Percentiles rank a stretch among this genome's conserved stretches.
Evolutionary conservation across 2,888 invertebrate species (phyloP).

Genomic region (Luperina testacea): DNA sequence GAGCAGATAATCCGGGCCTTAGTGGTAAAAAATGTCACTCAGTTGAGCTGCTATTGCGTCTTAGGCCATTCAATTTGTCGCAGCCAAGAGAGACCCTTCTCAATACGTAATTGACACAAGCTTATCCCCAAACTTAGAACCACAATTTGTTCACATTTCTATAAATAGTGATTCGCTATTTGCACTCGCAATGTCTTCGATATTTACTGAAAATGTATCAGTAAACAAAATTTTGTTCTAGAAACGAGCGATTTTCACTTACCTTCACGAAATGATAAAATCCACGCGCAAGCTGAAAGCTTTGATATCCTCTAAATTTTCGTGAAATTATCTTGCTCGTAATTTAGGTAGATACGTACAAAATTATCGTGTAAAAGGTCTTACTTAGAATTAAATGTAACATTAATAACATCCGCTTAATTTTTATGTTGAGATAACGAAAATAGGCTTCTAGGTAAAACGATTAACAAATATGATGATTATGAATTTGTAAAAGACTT

Average conservation of each 20-base stretch:
- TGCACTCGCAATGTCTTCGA: slow-evolving; percentile 64
- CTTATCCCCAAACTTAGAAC: slow-evolving; percentile 85
- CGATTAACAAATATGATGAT: background rate
- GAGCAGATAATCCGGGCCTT: slow-evolving; percentile 78
- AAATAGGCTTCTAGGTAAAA: slow-evolving; percentile 7
- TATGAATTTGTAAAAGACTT: background rate
- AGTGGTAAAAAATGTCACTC: slow-evolving; percentile 86
- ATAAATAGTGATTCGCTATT: slow-evolving; percentile 79
- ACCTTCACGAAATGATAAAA: slow-evolving; percentile 45
- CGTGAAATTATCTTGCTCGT: slow-evolving; percentile 38
- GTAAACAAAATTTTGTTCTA: slow-evolving; percentile 52
- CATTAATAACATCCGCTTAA: slow-evolving; percentile 23
- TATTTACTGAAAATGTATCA: slow-evolving; percentile 64
- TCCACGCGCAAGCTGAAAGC: slow-evolving; percentile 34
- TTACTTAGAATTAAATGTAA: slow-evolving; percentile 19
- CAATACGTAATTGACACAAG: slow-evolving; percentile 88
- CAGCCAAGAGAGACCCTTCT: slow-evolving; percentile 83
- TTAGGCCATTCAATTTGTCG: slow-evolving; percentile 87
- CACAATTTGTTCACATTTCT: slow-evolving; percentile 85
- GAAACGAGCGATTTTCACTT: slow-evolving; percentile 29
- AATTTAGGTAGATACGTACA: slow-evolving; percentile 29
- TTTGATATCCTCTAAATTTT: slow-evolving; percentile 54
- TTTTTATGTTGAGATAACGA: slow-evolving; percentile 9
- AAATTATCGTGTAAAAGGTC: slow-evolving; percentile 21
- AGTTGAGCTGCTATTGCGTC: slow-evolving; percentile 74